Percentiles rank a stretch among this genome's conserved stretches.
Evolutionary conservation across 2,113 vertebrate species (phyloP).

Genomic region (Melospiza melodia): DNA sequence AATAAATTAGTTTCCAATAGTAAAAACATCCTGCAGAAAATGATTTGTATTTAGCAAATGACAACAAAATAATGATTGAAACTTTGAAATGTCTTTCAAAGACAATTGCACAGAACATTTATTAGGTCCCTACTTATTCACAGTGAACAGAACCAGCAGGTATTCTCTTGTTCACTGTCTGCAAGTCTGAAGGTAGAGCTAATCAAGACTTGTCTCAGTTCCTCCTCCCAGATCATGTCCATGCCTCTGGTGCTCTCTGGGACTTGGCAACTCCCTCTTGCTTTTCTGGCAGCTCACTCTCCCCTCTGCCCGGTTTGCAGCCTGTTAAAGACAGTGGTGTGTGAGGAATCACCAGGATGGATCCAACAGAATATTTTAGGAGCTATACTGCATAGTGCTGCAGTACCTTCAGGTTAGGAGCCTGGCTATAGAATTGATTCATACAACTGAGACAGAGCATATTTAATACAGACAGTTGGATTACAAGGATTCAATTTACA

Average conservation of each 20-base stretch:
- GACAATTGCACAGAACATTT: not conserved
- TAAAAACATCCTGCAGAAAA: not conserved
- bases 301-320: not conserved
- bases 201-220: not conserved
- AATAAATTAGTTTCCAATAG: not conserved
- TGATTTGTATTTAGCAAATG: not conserved
- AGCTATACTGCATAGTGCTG: rapidly evolving
- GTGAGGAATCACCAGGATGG: not conserved
- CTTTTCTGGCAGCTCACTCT: not conserved
- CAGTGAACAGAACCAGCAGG: not conserved
- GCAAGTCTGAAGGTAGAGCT: not conserved
- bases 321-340: not conserved
- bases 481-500: not conserved
- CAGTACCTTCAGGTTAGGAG: not conserved
- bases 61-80: not conserved
- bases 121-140: not conserved
- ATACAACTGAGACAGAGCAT: not conserved
- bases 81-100: not conserved
- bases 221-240: not conserved
- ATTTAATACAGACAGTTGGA: not conserved
- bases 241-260: not conserved
- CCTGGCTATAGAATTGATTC: not conserved
- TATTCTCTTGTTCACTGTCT: not conserved
- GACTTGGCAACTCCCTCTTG: not conserved
- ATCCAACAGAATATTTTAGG: not conserved